These are phyloP conservation scores for Apteryx owenii DNA, from an alignment of 2,113 vertebrate species.

Conservation along the genomic window DNA sequence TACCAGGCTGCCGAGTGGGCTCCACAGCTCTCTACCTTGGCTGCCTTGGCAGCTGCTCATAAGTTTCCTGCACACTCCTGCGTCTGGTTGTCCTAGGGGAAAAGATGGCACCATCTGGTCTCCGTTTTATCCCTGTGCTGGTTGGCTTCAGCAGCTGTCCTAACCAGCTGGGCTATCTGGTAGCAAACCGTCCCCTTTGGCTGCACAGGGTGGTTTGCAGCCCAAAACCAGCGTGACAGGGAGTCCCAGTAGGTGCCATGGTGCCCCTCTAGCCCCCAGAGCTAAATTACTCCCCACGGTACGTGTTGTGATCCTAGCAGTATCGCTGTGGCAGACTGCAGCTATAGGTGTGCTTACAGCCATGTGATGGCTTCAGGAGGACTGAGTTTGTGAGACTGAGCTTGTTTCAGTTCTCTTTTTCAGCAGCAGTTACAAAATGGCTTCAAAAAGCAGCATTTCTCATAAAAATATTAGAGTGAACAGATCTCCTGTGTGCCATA, in stretches of 20 bases:
- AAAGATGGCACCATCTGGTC: not conserved
- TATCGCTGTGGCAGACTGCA: not conserved
- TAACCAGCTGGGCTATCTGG: not conserved
- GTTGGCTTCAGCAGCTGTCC: not conserved
- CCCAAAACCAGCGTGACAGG: not conserved
- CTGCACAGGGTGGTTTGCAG: fast-evolving
- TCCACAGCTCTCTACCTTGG: not conserved
- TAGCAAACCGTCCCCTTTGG: not conserved
- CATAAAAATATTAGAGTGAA: not conserved
- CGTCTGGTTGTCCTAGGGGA: not conserved
- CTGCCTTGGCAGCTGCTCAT: not conserved
- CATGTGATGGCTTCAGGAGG: not conserved
- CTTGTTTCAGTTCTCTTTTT: conserved; percentile 60
- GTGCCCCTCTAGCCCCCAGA: not conserved
- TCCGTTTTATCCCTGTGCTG: too few species aligned
- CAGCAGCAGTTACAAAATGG: not conserved
- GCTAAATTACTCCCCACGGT: not conserved
- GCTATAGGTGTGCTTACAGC: not conserved
- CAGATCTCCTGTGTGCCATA: fast-evolving
- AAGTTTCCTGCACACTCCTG: too few species aligned
- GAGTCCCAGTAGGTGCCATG: not conserved
- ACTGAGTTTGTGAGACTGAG: not conserved
- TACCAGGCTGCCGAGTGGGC: not conserved
- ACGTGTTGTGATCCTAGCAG: not conserved
- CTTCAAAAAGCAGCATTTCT: not conserved